Conservation (phyloP, 2,888 invertebrate genomes). For the Drosophila niveifrons region DNA sequence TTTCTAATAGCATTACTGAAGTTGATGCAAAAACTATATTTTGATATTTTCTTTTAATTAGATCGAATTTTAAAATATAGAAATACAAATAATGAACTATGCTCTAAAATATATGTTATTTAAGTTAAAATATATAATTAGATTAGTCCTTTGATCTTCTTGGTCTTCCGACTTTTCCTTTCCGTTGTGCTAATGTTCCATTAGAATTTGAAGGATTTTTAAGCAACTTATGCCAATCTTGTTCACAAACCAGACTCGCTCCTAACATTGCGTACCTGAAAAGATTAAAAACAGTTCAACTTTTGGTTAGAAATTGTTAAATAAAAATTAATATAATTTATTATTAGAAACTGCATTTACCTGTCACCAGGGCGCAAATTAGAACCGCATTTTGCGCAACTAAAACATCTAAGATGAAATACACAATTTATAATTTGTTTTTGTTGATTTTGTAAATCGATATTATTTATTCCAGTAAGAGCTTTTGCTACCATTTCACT, state of each 20-base stretch:
- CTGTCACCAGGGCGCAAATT: slow-evolving; percentile 96
- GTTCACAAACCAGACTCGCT: slow-evolving; percentile 96
- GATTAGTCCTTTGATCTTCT: slow-evolving; percentile 95
- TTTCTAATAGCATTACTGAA: slow-evolving; percentile 21
- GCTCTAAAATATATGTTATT: slow-evolving; percentile 71
- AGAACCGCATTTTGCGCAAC: slow-evolving; percentile 96
- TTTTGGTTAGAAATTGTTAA: not conserved
- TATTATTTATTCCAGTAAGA: slow-evolving; percentile 83
- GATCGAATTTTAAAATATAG: slow-evolving; percentile 75
- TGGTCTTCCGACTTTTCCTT: slow-evolving; percentile 94
- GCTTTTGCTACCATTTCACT: slow-evolving; percentile 96
- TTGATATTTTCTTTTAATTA: slow-evolving; percentile 73
- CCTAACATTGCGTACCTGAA: slow-evolving; percentile 94
- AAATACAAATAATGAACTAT: slow-evolving; percentile 77
- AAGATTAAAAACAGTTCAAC: slow-evolving; percentile 38
- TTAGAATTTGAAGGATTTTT: slow-evolving; percentile 88
- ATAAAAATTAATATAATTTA: not conserved
- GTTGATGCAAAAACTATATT: slow-evolving; percentile 22
- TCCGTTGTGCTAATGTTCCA: slow-evolving; percentile 90
- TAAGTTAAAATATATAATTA: slow-evolving; percentile 65
- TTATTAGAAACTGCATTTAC: slow-evolving; percentile 84
- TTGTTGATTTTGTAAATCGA: slow-evolving; percentile 86
- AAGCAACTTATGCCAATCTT: slow-evolving; percentile 97
- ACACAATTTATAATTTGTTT: slow-evolving; percentile 79
- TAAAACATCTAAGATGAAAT: slow-evolving; percentile 96